Evolutionary conservation across 2,113 vertebrate genomes (phyloP).

Genomic region (Cepphus grylle): DNA sequence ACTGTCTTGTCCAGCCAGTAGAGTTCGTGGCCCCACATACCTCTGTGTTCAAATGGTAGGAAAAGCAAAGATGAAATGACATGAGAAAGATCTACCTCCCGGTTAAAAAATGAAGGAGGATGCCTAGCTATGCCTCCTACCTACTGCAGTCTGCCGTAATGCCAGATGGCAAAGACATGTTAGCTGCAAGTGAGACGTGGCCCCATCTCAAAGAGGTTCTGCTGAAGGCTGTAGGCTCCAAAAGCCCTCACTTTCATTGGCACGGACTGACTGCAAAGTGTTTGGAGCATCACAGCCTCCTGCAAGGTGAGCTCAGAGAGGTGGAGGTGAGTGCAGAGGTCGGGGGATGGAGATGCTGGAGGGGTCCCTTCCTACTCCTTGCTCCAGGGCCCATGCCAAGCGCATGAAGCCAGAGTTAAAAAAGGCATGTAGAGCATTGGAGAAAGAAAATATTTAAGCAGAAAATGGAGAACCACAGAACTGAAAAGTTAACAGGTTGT

Average conservation of each 20-base stretch:
- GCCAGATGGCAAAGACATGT: neutral
- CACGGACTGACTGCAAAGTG: neutral
- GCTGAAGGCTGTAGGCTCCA: neutral
- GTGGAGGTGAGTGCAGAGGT: neutral
- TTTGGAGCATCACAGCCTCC: neutral
- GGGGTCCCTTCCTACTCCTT: neutral
- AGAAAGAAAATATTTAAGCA: neutral
- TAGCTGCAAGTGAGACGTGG: neutral
- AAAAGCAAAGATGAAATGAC: neutral
- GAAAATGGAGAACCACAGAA: neutral
- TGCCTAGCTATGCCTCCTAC: neutral
- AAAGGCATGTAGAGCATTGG: neutral
- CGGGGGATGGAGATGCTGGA: neutral
- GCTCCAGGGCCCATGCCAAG: neutral
- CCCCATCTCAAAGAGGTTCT: neutral
- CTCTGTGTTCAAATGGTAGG: neutral
- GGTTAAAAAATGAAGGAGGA: neutral
- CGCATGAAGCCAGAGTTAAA: neutral
- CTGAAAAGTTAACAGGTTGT: neutral
- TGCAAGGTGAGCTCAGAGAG: neutral
- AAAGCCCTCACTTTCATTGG: neutral
- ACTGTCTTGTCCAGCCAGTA: neutral
- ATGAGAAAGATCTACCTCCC: neutral
- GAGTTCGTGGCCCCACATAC: neutral
- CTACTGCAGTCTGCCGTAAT: neutral